Base-by-base conservation (phyloP, 2,797 vertebrate species). In the Pseudomugil tenellus region DNA sequence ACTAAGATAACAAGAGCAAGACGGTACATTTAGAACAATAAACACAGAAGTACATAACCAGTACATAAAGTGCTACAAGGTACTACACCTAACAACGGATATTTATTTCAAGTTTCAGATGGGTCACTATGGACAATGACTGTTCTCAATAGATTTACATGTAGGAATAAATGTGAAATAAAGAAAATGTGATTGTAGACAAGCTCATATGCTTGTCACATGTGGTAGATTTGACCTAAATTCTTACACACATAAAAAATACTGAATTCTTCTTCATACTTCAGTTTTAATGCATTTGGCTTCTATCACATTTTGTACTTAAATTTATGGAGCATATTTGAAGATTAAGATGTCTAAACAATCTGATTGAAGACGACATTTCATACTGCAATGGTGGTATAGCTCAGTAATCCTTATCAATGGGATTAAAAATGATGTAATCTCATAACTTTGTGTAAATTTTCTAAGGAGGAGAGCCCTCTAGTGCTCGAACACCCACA, bases 381-480 rank as follows among this genome's bases (percentile, higher is more conserved):
- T 6, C 29, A n/a, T 26, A 10, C 4, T 53, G 26, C 17, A 2
- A 28, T 8, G 17, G 25, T 14, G 26, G 25, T 6, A 53, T 8
- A 16, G 6, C 16, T 26, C 51, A 53, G 14, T 28, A 53, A 53
- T 53, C 12, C 3, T 26, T 16, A 29, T 16, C 14, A 28, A 29
- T 26, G 14, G 14, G 51, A 28, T 28, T 28, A 17, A 6, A 53
- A 17, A 28, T 28, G 1, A 53, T 53, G 16, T 14, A 17, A 17
- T 1, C 6, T 7, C 51, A 17, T 32, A 12, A 26, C 12, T 26
- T 53, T 9, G 14, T 28, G 16, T 14, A 26, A 35, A 64, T 65
- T 0, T 6, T 78, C 49, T 54, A 69, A 63, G 67, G 71, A 65
- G 52, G 68, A 72, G 79, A 80, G 82, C 78, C 80, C 82, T 77